A percentile compares a stretch with the other conserved stretches of the same genome.
Evolutionary conservation across 2,113 vertebrate genomes (phyloP).

Genomic region (Mesocricetus auratus): DNA sequence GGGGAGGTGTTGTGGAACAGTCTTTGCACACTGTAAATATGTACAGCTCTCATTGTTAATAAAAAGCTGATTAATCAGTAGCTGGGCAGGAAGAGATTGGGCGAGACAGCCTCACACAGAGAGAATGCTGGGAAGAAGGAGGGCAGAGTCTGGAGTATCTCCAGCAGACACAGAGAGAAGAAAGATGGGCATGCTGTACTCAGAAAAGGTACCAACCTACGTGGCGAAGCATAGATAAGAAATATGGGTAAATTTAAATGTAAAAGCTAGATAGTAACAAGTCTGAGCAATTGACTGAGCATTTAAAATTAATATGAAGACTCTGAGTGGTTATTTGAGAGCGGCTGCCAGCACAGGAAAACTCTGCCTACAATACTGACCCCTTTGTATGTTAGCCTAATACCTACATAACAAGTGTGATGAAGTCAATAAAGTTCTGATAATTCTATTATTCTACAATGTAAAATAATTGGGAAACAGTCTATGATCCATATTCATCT

Average conservation of each 20-base stretch:
- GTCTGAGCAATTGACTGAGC: neutral
- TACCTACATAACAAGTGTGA: neutral
- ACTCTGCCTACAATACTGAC: neutral
- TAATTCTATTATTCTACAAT: neutral
- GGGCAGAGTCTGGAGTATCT: neutral
- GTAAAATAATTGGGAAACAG: constrained; percentile 30
- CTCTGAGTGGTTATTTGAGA: neutral
- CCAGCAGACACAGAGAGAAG: neutral
- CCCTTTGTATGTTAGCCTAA: neutral
- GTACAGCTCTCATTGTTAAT: neutral
- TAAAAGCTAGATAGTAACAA: neutral
- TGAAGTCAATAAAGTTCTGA: constrained; percentile 38
- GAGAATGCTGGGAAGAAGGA: neutral
- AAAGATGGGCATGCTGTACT: neutral
- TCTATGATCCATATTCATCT: neutral
- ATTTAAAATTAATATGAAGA: neutral
- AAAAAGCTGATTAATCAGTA: neutral
- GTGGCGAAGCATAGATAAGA: neutral
- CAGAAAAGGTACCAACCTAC: neutral
- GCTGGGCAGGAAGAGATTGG: no score
- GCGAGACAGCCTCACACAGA: neutral
- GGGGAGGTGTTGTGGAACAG: neutral
- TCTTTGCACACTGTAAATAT: neutral
- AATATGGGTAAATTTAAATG: neutral
- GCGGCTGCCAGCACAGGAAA: neutral